These are phyloP conservation scores for Chauna torquata DNA, from an alignment of 2,113 vertebrate species.

Conservation along the genomic window DNA sequence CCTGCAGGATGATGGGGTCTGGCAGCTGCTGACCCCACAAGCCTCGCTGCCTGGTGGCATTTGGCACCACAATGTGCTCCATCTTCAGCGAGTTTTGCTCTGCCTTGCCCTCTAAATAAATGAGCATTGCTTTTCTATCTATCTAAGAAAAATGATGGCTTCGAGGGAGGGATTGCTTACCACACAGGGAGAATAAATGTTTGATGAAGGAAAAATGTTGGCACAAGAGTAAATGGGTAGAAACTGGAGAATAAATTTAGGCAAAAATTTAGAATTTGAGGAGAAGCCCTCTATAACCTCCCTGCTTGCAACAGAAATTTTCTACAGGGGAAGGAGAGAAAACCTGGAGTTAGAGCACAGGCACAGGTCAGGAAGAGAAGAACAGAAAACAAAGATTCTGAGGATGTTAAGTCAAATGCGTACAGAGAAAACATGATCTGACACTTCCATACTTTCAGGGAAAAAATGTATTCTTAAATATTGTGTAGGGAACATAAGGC, in stretches of 20 bases:
- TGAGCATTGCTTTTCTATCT: background rate
- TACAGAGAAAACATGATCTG: background rate
- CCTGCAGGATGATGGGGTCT: background rate
- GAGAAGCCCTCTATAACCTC: background rate
- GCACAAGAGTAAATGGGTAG: background rate
- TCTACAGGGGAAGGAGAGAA: background rate
- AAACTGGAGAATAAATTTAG: background rate
- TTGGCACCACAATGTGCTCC: background rate
- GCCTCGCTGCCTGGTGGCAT: background rate
- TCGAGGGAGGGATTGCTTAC: background rate
- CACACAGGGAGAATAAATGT: background rate
- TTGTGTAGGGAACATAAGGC: background rate
- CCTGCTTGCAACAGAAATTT: background rate
- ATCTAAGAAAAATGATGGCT: background rate
- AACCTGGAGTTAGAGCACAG: background rate
- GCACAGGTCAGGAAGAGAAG: background rate
- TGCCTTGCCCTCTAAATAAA: background rate
- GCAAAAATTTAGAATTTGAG: background rate
- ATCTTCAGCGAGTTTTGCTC: background rate
- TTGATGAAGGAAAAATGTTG: background rate
- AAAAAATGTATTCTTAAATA: background rate
- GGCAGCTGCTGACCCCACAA: background rate
- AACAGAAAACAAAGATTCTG: background rate
- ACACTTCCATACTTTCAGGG: constrained; percentile 11
- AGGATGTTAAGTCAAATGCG: constrained; percentile 17